Base-by-base conservation (phyloP, 2,797 vertebrate species). In the Margarornis squamiger region DNA sequence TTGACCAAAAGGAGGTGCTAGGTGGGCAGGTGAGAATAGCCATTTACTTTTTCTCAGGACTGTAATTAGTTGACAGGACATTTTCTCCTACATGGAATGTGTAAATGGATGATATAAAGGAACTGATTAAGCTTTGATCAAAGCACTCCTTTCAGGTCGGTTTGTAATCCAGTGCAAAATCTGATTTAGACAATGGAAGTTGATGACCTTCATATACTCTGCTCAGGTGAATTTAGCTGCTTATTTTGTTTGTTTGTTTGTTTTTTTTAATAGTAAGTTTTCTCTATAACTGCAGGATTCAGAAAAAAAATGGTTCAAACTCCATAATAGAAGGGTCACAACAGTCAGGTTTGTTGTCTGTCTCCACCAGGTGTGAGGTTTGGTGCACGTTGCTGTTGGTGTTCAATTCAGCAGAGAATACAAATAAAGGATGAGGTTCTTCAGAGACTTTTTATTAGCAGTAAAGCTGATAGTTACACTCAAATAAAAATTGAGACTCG, bases 401-500 rank as follows among this genome's bases (percentile, higher is more conserved):
- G 39, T 43, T 92, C 58, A 38, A 2, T 46, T 86, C 78, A 88
- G n/a, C 38, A 30, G 51, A 51, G 75, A 92, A 83, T 61, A 82
- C 77, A 91, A 88, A 86, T 82, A 87, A 67, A 91, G 55, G 74
- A 62, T 58, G 79, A 86, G 43, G 29, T 30, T 90, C 71, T 75
- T 41, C 38, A 17, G 66, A 89, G 78, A 8, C 48, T 72, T 86
- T 86, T 92, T 86, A 78, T 73, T 84, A 93, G 79, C 73, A 46
- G 48, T 19, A 38, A n/a, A 80, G 71, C 19, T 93, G 55, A 86
- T 51, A 84, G 88, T 86, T 91, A 70, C 72, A 73, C 76, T 93
- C 1, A 6, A 93, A 89, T 92, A 71, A 61, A 77, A 79, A 82
- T 62, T 29, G 75, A 74, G 87, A 27, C 67, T 72, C 0, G 7